Base-by-base conservation (phyloP, 1,140 invertebrate species). In the Condylostylus longicornis region DNA sequence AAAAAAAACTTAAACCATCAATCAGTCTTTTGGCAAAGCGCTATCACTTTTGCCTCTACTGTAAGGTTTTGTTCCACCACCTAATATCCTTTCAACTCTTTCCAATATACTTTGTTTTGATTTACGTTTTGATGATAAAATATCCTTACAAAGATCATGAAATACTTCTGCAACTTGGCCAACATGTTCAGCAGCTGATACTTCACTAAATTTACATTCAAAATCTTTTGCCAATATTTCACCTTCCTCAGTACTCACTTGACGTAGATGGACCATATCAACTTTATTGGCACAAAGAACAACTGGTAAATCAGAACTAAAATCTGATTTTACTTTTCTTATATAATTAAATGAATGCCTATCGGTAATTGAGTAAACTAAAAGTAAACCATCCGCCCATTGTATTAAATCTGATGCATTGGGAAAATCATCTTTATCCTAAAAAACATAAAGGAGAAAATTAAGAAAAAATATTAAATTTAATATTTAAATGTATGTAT, bases 361-460 rank as follows among this genome's bases (percentile, higher is more conserved):
- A 57, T 94, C 87, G 1, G 82, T 91, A 46, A 93, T 90, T 18
- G 87, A 87, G 60, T 93, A 94, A 4, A 93, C 84, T 13, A 93
- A 67, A 17, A 89, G 69, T 29, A 89, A 67, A 4, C 84, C 86
- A 58, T 93, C 88, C 0, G 84, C 86, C 86, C 87, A 91, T 47
- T 82, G 74, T 5, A 87, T 64, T 30, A 78, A 71, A 28, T 90
- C 86, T 4, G 53, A 44, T 41, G 70, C 67, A 30, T 74, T 70
- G 17, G 82, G 80, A 35, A 83, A 55, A 41, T 87, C 84, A 37
- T 84, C 70, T 21, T 69, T 70, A 42, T 64, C 70, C 50, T 54
- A 23, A 68, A 74, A 49, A 21, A 52, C n/a, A n/a, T n/a, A 39
- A 23, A 13, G 5, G 18, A 15, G 29, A 30, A 13, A 17, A 30